Evolutionary conservation across 2,113 vertebrate genomes (phyloP).

Genomic region (Oostethus manadensis): DNA sequence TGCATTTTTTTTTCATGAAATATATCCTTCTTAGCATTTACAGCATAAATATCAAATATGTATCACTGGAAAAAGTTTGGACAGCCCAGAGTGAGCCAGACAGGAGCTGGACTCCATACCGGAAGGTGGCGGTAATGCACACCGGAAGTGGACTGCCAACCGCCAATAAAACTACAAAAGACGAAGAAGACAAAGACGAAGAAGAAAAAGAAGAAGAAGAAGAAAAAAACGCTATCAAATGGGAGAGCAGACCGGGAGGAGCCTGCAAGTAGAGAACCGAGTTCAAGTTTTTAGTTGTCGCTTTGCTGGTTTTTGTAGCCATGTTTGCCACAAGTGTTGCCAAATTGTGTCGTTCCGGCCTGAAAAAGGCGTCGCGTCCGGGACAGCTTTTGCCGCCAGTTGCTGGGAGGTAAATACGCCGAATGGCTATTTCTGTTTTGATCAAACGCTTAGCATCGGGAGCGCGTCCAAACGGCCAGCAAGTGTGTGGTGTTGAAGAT

Average conservation of each 20-base stretch:
- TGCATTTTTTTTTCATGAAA: too few relatives aligned
- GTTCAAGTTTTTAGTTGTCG: background rate
- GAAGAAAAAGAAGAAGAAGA: background rate
- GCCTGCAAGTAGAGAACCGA: background rate
- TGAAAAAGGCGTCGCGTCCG: conserved; percentile 21
- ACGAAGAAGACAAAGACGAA: background rate
- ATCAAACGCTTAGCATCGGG: too few relatives aligned
- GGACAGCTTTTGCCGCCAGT: background rate
- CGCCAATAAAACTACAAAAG: background rate
- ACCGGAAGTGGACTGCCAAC: background rate
- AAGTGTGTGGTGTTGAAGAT: too few relatives aligned
- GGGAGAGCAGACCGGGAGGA: too few relatives aligned
- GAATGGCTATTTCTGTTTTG: background rate
- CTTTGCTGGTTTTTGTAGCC: background rate
- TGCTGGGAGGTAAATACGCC: conserved; percentile 23
- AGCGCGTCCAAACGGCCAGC: too few relatives aligned
- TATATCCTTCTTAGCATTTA: too few relatives aligned
- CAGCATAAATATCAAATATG: too few relatives aligned
- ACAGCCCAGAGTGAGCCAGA: too few relatives aligned
- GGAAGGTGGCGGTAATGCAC: too few relatives aligned
- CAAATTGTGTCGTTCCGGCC: conserved; percentile 3
- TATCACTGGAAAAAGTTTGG: too few relatives aligned
- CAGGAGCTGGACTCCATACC: too few relatives aligned
- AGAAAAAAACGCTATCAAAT: background rate
- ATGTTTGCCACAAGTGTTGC: conserved; percentile 52